Base-by-base conservation (phyloP, 1,140 invertebrate genomes). In the Cyrtorhinus lividipennis region DNA sequence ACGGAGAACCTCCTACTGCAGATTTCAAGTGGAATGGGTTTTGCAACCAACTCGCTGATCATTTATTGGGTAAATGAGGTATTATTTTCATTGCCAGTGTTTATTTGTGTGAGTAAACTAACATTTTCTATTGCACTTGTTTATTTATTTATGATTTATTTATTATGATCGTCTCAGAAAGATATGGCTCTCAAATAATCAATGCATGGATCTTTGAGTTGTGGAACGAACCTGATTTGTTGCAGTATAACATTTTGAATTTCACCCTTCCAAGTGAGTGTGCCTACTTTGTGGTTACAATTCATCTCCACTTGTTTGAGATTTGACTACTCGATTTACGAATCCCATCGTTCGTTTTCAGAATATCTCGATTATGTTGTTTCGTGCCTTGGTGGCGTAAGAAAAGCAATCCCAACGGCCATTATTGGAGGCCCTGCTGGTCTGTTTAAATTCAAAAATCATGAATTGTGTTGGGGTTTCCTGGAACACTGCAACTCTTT, bases 121-220 rank as follows among this genome's bases (percentile, higher is more conserved):
- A n/a, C n/a, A n/a, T n/a, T n/a, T n/a, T n/a, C n/a, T n/a, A n/a
- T n/a, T n/a, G n/a, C n/a, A n/a, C n/a, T n/a, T n/a, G n/a, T n/a
- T n/a, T n/a, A n/a, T n/a, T n/a, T n/a, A n/a, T n/a, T n/a, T n/a
- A n/a, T n/a, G n/a, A n/a, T n/a, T n/a, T n/a, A n/a, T n/a, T n/a
- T n/a, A n/a, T n/a, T n/a, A n/a, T n/a, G n/a, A n/a, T n/a, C n/a
- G n/a, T n/a, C n/a, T n/a, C n/a, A n/a, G n/a, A n/a, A n/a, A n/a
- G n/a, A n/a, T n/a, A n/a, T n/a, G n/a, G n/a, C n/a, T n/a, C n/a
- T n/a, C n/a, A n/a, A n/a, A n/a, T n/a, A n/a, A n/a, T n/a, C n/a
- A n/a, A n/a, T n/a, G n/a, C n/a, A n/a, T 79, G 77, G 77, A 72
- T 71, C 59, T 78, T 77, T 69, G 77, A 79, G 63, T 72, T 74